Evolutionary conservation across 2,888 invertebrate genomes (phyloP), one percentile per base, ranked within the genome.

Genomic region (Troides aeacus): DNA sequence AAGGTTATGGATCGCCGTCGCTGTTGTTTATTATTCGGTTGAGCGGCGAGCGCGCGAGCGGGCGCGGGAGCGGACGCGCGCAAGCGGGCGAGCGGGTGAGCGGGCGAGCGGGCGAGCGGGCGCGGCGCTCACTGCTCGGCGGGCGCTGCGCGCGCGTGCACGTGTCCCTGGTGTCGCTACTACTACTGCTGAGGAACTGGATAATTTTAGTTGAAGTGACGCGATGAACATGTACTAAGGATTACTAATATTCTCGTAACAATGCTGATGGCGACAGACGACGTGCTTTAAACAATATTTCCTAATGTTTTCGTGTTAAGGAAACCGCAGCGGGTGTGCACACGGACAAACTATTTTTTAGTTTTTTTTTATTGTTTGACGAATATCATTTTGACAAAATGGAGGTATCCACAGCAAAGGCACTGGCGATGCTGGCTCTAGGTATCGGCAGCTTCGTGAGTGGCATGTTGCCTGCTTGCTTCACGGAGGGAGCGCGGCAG

Each of bases 371-470:
- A 18, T 12, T 59, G 24, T 24, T 17, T 6, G 30, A 21, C 6
- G 12, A 62, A 61, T 39, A 56, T 56, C 10, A 67, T 57, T n/a
- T n/a, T 21, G 36, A 67, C 21, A 76, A 84, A 75, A 94, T 94
- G 94, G 89, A 93, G 56, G 79, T 88, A 68, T 82, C 86, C 0
- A 91, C 93, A 72, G 93, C 95, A 17, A 96, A 97, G 87, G 84
- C 95, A 23, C 81, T 95, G 58, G 93, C 96, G 0, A 95, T 96
- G 90, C 74, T 94, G 23, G 84, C 93, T 0, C 88, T 97, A 66
- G 96, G 96, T 0, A 73, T 95, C 0, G 95, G 96, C 0, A 96
- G 96, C 72, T 93, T 96, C 66, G 62, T 95, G 0, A 88, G 94
- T 0, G 97, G 97, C 0, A 90, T 96, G 83, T 77, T 96, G 0